Evolutionary conservation across 2,797 vertebrate genomes (phyloP), one percentile per base, ranked within the genome.

Genomic region (Rhinichthys osculus): DNA sequence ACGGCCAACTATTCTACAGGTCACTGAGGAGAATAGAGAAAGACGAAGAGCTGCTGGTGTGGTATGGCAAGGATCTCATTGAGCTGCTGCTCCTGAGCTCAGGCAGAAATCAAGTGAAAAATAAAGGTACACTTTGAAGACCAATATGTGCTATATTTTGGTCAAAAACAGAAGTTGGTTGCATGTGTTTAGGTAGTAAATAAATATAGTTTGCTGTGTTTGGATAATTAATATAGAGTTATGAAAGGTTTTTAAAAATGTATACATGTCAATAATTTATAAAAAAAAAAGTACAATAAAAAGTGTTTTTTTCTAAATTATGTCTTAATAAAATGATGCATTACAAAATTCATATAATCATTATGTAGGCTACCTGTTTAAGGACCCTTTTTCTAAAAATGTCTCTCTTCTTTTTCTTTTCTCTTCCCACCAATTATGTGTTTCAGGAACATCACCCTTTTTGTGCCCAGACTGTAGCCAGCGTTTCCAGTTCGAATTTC

Each of bases 11-110:
- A 86, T 97, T 99, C 86, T 99, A 99, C 90, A 96, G 98, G 89
- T 99, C 97, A 7, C 96, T 98, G 33, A 96, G 97, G 81, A 96
- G 97, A 89, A 97, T 99, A 73, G 97, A 97, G 94, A 99, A 99
- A 93, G 97, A 99, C 74, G 98, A 99, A 92, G 98, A 99, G 93
- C 91, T 99, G 82, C 93, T 99, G 89, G 98, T 99, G 77, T 99
- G 98, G 98, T 99, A 99, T 88, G 97, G 98, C 59, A 97, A 98
- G 84, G 98, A 99, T 89, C 95, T 99, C 85, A 95, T 95, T 1
- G 97, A 98, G 86, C 93, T 99, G 85, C 96, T 99, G 88, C 94
- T 98, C 86, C 97, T 99, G 80, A 95, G 93, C 84, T 90, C 96
- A 42, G 90, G 94, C 91, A 93, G 96, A 91, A 91, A 95, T n/a